A percentile compares a stretch with the other conserved stretches of the same genome.
phyloP scores from a whole-genome alignment of 2,888 invertebrate genomes.

The Lepidochrysops patricia region DNA sequence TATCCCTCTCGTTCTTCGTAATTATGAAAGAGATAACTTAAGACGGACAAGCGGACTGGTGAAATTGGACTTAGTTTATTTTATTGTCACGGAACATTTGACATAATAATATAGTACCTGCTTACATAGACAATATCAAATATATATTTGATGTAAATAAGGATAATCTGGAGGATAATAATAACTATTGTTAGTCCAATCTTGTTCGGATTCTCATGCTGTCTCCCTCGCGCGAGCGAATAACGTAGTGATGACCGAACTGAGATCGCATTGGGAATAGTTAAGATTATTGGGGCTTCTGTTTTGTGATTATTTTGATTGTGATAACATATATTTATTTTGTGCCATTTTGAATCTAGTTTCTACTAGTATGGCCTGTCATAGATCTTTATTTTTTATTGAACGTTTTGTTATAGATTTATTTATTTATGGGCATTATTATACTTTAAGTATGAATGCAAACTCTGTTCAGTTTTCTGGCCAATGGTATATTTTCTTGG shows the following conservation, averaged over 20 bases:
- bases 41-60: no score
- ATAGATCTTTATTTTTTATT: slow-evolving; percentile 2
- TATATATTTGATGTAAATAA: not conserved
- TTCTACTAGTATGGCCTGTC: not conserved
- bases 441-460: not conserved
- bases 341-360: slow-evolving; percentile 5
- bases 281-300: no score
- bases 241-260: no score
- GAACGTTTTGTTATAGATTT: not conserved
- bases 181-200: no score
- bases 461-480: not conserved
- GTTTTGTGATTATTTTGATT: slow-evolving; percentile 4
- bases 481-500: not conserved
- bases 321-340: slow-evolving; percentile 7
- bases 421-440: not conserved
- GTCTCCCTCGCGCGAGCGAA: no score
- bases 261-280: no score
- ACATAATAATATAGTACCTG: not conserved
- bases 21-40: no score
- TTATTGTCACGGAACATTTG: not conserved
- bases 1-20: no score
- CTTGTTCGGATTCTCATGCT: no score
- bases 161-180: not conserved
- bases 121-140: slow-evolving; percentile 2
- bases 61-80: no score